Evolutionary conservation across 2,113 vertebrate genomes (phyloP), one percentile per base, ranked within the genome.

Genomic region (Beaufortia kweichowensis): DNA sequence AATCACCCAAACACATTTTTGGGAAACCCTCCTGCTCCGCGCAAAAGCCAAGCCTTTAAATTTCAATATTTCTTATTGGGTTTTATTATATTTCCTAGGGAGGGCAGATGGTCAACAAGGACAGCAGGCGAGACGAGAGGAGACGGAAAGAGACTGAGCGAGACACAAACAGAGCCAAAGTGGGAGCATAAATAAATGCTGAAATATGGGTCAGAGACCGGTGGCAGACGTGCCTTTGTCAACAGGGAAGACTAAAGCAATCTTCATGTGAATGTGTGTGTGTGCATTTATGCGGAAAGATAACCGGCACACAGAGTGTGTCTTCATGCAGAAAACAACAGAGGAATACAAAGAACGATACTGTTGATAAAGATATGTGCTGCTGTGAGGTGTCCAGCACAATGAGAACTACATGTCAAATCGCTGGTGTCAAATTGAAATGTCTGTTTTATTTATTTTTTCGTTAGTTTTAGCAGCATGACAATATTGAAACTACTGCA

Each of bases 221-320:
- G 55, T 72, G 69, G 69, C 55, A 59, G 69, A 23, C 23, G 17
- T 55, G 33, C 55, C 69, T 46, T 41, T 72, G 53, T 72, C 69
- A 72, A 60, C 69, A 72, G 56, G 69, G 53, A 72, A 60, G 55
- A 60, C 55, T 35, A 72, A 72, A 72, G 69, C 69, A 72, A 77
- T 60, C 65, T 72, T 72, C 17, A 28, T 60, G 15, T 46, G 55
- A n/a, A n/a, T 43, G 35, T 1, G 65, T 61, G 53, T 67, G 53
- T 43, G 72, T 62, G 55, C 57, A 33, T n/a, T n/a, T 23, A 48
- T 57, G 67, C 29, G 28, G 15, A 28, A 10, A 39, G 35, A 39
- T 39, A 11, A 11, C 35, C 6, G 35, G 35, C 9, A 10, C 35
- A 39, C 8, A 39, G 8, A 41, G 57, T 61, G 70, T 61, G 26